A percentile compares a stretch with the other conserved stretches of the same genome.
phyloP scores from a whole-genome alignment of 2,888 invertebrate species.

The Pheosia tremula region DNA sequence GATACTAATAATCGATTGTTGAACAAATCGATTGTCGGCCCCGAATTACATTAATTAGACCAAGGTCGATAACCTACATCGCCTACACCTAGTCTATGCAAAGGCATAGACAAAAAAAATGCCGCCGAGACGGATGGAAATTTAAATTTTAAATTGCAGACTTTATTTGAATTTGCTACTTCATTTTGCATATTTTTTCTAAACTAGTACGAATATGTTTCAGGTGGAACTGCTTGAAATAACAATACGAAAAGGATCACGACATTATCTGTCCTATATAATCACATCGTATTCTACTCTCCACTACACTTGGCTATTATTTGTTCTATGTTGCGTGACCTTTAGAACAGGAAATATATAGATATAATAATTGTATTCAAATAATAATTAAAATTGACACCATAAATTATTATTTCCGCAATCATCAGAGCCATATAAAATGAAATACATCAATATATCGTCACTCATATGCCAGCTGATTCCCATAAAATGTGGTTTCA shows the following conservation, averaged over 20 bases:
- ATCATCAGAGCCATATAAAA: neutral
- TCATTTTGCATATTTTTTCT: too few relatives aligned
- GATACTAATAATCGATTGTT: conserved; percentile 25
- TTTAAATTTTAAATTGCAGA: conserved; percentile 4
- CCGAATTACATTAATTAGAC: conserved; percentile 34
- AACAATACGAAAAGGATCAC: too few relatives aligned
- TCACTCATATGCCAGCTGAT: neutral
- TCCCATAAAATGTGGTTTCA: conserved; percentile 5
- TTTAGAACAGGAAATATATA: neutral
- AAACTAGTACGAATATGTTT: too few relatives aligned
- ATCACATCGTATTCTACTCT: neutral
- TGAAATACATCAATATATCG: neutral
- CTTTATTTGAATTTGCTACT: neutral
- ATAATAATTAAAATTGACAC: neutral
- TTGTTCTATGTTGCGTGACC: neutral
- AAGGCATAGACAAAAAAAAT: conserved; percentile 1
- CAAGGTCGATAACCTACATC: conserved; percentile 26
- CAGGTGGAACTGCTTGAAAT: neutral
- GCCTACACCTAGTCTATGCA: conserved; percentile 10
- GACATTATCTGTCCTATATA: too few relatives aligned
- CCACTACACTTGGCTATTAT: too few relatives aligned
- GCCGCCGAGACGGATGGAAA: neutral
- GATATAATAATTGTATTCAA: neutral
- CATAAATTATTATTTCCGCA: neutral
- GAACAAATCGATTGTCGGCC: conserved; percentile 22